phyloP scores from a whole-genome alignment of 2,797 vertebrate genomes.

The Poeciliopsis presidionis region DNA sequence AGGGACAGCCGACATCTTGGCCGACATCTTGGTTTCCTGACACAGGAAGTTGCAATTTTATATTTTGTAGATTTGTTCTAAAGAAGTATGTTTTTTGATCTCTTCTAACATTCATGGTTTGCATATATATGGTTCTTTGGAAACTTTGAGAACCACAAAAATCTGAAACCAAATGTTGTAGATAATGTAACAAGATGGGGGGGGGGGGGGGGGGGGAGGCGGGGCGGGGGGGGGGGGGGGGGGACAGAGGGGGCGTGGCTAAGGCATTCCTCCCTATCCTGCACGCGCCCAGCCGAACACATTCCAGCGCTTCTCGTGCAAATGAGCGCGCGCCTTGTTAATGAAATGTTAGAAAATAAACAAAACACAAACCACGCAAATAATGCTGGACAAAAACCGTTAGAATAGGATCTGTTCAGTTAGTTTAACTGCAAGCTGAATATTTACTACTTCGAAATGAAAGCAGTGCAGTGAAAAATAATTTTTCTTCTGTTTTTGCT shows the following conservation, averaged over 20 bases:
- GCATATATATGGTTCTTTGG: too few relatives aligned
- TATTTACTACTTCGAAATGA: background rate
- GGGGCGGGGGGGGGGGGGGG: too few relatives aligned
- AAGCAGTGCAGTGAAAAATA: background rate
- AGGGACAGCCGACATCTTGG: too few relatives aligned
- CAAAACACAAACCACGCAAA: background rate
- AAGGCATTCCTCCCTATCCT: constrained; percentile 79
- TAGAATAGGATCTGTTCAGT: background rate
- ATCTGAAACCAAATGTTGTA: too few relatives aligned
- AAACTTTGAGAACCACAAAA: too few relatives aligned
- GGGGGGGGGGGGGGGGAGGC: too few relatives aligned
- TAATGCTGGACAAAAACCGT: background rate
- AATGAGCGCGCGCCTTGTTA: constrained; percentile 39
- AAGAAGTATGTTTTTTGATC: too few relatives aligned
- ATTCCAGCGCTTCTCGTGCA: constrained; percentile 77
- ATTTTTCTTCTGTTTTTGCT: background rate
- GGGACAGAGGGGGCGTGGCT: constrained; percentile 70
- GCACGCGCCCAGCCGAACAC: constrained; percentile 75
- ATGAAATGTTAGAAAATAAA: constrained; percentile 32
- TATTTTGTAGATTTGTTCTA: too few relatives aligned
- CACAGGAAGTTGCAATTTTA: too few relatives aligned
- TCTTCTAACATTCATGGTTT: too few relatives aligned
- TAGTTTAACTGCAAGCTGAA: background rate
- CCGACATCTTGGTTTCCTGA: too few relatives aligned
- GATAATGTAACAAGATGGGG: too few relatives aligned